A percentile compares a stretch with the other conserved stretches of the same genome.
Conservation (phyloP, 23 tunicate genomes). For the Styela clava region DNA sequence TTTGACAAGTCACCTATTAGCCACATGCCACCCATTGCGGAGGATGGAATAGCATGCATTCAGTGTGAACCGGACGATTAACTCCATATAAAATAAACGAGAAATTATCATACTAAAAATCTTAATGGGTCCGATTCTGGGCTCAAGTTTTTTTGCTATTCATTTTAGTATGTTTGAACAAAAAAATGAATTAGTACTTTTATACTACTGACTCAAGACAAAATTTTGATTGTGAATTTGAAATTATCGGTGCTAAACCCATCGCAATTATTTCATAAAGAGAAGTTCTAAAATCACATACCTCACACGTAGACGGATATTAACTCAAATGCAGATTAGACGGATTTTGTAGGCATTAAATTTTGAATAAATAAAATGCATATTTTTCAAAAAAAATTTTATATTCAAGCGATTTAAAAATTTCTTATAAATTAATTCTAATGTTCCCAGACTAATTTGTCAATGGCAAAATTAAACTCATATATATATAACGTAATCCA, state of each 20-base stretch:
- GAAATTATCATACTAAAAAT: not conserved
- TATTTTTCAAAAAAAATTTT: too few species aligned
- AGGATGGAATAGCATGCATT: not conserved
- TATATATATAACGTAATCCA: too few species aligned
- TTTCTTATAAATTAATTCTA: too few species aligned
- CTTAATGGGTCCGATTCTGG: not conserved
- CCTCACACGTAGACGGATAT: not conserved
- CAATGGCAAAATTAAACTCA: too few species aligned
- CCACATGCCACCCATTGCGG: not conserved
- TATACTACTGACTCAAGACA: not conserved
- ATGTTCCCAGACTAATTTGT: too few species aligned
- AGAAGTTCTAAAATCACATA: not conserved
- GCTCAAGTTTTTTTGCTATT: not conserved
- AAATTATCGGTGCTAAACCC: too few species aligned
- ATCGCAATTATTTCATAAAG: not conserved
- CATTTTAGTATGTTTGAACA: not conserved
- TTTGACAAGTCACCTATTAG: not conserved
- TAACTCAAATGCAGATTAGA: not conserved
- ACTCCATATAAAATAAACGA: not conserved
- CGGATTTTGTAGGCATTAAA: too few species aligned
- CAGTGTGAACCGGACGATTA: not conserved
- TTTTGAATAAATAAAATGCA: too few species aligned
- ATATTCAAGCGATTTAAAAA: too few species aligned
- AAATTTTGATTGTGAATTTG: not conserved
- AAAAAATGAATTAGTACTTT: not conserved